Evolutionary conservation across 2,113 vertebrate genomes (phyloP), one percentile per base, ranked within the genome.

Genomic region (Eurystomus gularis): DNA sequence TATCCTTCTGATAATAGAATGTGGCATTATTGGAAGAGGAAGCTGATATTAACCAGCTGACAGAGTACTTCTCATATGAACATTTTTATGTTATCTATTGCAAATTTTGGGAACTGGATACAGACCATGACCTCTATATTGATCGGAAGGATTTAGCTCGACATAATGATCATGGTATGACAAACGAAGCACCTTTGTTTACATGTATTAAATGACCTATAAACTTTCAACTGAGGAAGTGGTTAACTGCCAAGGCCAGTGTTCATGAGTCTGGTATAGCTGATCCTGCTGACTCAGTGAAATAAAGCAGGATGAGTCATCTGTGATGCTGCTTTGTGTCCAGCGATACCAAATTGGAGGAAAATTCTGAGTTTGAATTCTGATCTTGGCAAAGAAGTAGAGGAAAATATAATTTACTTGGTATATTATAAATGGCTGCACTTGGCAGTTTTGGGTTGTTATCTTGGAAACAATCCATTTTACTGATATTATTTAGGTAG

Each of bases 41-140:
- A 91, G 97, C 99, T 10, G 99, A 99, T 89, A 98, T 99, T 93
- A 99, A 99, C 98, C 99, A 99, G 97, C 97, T 99, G 94, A 99
- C 99, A 1, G 99, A 99, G 37, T 99, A 98, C 95, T 99, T 99
- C 98, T 99, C 99, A 69, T 99, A 99, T 18, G 99, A 99, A 96
- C 99, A 99, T 90, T 99, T 99, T 96, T 99, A 99, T 25, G 99
- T 99, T 57, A 99, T 99, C 95, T 99, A 99, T 97, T 99, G 99
- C 97, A 99, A 99, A 97, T 99, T 99, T 97, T 99, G 99, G 99
- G 99, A 99, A 98, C 98, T 99, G 88, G 99, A 99, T 97, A 98
- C 98, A 0, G 99, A 99, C 98, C 99, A 99, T 8, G 99, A 99
- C 98, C 99, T 99, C 66, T 98, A 98, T 96, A 99, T 99, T 33